phyloP scores from a whole-genome alignment of 2,888 invertebrate genomes.

The Leucophenga maculata region DNA sequence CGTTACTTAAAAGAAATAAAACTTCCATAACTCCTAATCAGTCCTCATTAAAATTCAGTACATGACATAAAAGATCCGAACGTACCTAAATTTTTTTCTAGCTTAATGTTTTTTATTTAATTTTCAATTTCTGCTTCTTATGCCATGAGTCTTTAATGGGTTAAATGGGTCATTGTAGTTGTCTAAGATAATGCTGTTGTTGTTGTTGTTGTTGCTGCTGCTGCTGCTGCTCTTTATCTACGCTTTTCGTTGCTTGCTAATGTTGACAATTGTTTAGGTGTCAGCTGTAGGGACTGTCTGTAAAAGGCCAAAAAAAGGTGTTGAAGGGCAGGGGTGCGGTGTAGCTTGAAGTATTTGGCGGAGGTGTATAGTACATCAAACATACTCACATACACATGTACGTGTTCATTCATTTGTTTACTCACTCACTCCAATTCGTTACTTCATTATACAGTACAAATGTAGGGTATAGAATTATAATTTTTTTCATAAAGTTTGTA shows the following conservation, averaged over 20 bases:
- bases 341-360: constrained; percentile 15
- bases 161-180: background rate
- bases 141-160: background rate
- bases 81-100: too few relatives aligned
- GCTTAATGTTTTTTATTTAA: too few relatives aligned
- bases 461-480: too few relatives aligned
- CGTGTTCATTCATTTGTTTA: constrained; percentile 25
- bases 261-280: constrained; percentile 50
- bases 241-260: constrained; percentile 33
- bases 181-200: background rate
- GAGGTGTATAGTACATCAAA: constrained; percentile 31
- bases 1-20: too few relatives aligned
- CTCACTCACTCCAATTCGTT: too few relatives aligned
- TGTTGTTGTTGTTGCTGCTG: constrained; percentile 14
- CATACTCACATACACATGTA: constrained; percentile 26
- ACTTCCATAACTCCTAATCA: too few relatives aligned
- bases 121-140: too few relatives aligned
- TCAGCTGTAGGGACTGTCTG: constrained; percentile 30
- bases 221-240: constrained; percentile 9
- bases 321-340: too few relatives aligned
- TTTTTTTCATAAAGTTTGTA: too few relatives aligned
- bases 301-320: background rate
- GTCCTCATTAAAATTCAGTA: too few relatives aligned
- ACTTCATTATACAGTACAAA: too few relatives aligned
- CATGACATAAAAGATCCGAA: too few relatives aligned